Base-by-base conservation (phyloP, 2,797 vertebrate genomes). In the Sebastes trivittatus region DNA sequence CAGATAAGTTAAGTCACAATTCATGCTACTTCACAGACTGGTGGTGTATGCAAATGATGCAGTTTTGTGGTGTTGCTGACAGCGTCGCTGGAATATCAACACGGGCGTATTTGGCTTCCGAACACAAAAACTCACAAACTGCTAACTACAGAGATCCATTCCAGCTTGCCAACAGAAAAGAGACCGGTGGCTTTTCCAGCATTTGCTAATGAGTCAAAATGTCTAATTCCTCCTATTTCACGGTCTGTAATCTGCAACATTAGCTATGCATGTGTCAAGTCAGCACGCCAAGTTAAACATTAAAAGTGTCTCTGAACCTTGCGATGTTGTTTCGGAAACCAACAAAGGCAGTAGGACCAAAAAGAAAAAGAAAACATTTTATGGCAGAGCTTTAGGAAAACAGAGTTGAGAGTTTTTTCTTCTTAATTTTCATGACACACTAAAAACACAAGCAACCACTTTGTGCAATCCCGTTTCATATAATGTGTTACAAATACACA, bases 221-320 rank as follows among this genome's bases (percentile, higher is more conserved):
- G 73, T 78, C 38, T 63, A 36, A 62, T 75, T 87, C 42, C 59
- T 87, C 25, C 61, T 54, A 76, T 77, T 81, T 72, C 62, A 77
- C 8, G 5, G 59, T 56, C 25, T 68, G 36, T 80, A 80, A 84
- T 82, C 32, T 76, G 69, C 59, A 75, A 65, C 82, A 82, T 78
- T 72, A 86, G 67, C 60, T 34, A 38, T 66, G 32, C 38, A 67
- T 49, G 38, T 64, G 38, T 83, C 54, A 34, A 80, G 60, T 77
- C 70, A 74, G 70, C 75, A 65, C 7, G 9, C 27, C 20, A 79
- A 75, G 80, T 69, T 3, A 81, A 52, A 20, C 55, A 69, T 76
- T 69, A 77, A 83, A 77, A 61, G 13, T 29, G n/a, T 55, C n/a
- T 72, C 20, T 59, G 22, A 85, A 77, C 22, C 20, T 18, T 42